Evolutionary conservation across 2,113 vertebrate genomes (phyloP), one percentile per base, ranked within the genome.

Genomic region (Cyanoliseus patagonus): DNA sequence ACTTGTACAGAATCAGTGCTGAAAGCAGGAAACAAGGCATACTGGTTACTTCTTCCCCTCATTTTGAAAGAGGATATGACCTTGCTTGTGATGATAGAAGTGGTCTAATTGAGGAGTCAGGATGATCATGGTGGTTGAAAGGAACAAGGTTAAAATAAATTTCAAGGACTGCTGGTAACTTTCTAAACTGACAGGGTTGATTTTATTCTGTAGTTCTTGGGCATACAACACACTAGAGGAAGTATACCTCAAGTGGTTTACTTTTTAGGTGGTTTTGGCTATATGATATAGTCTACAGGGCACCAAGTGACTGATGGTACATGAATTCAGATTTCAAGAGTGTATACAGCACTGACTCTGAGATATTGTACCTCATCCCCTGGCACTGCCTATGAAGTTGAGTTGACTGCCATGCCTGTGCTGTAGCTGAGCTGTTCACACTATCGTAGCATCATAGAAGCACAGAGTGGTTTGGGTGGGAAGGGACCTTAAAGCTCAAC

Each of bases 311-410:
- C 23, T 68, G 28, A 16, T 66, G 53, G 35, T 55, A 27, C 28
- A 12, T 13, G 3, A 63, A 37, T 59, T 53, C 41, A 79, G 30
- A 0, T 3, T n/a, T 37, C 2, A 2, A 0, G 15, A 52, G 10
- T 19, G 13, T 62, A 7, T 28, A 20, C 31, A 67, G 12, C 53
- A 59, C 15, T 27, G 41, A 10, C 46, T 31, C 10, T 14, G 17
- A 55, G 47, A 39, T 42, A 25, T 1, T 31, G 13, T 13, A 17
- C 35, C 24, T 75, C 73, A 49, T 46, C 68, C 37, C 44, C 70
- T 1, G 1, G 13, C 30, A 20, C 30, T 86, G 41, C 11, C 31
- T 23, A 13, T 49, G 44, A 37, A 37, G 14, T 31, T 46, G 52
- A 46, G 15, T 8, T 55, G 27, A 16, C 12, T 81, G 46, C 33